Percentiles rank a stretch among this genome's conserved stretches.
These are phyloP conservation scores for Atta colombica DNA, from an alignment of 1,140 invertebrate species.

Conservation along the genomic window DNA sequence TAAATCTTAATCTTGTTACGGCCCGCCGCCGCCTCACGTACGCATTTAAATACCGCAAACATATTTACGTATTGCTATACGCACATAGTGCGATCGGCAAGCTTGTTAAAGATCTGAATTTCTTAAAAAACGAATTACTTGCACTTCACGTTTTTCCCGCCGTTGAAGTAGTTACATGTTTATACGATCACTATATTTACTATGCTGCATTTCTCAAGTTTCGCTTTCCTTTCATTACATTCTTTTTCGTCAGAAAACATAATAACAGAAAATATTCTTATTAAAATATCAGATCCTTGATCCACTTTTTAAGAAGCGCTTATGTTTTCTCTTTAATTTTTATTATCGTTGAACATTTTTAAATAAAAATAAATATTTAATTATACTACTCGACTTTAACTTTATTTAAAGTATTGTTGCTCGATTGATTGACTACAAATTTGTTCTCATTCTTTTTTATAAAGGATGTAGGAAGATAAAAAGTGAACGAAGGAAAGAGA, in stretches of 20 bases:
- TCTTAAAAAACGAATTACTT: not conserved
- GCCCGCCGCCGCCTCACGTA: conserved; percentile 4
- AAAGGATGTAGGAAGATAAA: not conserved
- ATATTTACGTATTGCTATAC: conserved; percentile 42
- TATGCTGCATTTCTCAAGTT: not conserved
- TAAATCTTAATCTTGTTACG: conserved; percentile 62
- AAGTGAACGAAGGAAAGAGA: not conserved
- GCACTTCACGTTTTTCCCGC: not conserved
- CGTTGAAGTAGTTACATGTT: not conserved
- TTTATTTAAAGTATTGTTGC: not conserved
- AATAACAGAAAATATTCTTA: not conserved
- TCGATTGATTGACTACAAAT: not conserved
- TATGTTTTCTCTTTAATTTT: not conserved
- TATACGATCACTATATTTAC: not conserved
- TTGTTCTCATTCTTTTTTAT: not conserved
- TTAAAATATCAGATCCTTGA: not conserved
- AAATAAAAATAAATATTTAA: not conserved
- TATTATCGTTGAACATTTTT: not conserved
- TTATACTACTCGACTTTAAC: not conserved
- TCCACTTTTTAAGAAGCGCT: not conserved
- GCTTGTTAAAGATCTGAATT: conserved; percentile 17
- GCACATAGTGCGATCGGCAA: not conserved
- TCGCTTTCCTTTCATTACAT: not conserved
- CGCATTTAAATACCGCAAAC: conserved; percentile 55
- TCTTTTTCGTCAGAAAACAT: not conserved